phyloP scores from a whole-genome alignment of 2,113 vertebrate species.

The Calcarius ornatus region DNA sequence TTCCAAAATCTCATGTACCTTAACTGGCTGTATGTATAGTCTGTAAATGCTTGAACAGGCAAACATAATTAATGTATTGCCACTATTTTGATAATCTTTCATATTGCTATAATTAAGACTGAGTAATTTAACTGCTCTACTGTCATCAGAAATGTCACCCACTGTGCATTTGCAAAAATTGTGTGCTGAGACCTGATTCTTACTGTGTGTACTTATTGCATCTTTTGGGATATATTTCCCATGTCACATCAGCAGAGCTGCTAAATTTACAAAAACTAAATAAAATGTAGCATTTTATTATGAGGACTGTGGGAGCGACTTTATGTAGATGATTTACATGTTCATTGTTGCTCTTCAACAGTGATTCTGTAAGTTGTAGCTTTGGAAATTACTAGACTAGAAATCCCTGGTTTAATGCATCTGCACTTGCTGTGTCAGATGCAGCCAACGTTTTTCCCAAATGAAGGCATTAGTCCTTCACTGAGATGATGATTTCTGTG shows the following conservation, averaged over 20 bases:
- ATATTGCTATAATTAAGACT: neutral
- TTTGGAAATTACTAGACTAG: neutral
- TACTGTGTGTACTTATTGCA: neutral
- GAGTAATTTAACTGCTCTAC: neutral
- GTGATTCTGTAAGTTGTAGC: neutral
- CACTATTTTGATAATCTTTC: slow-evolving; percentile 19
- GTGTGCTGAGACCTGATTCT: neutral
- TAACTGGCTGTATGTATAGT: neutral
- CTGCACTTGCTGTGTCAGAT: neutral
- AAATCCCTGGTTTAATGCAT: neutral
- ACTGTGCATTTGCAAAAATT: neutral
- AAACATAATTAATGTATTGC: neutral
- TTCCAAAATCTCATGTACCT: neutral
- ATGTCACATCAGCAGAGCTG: neutral
- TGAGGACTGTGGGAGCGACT: neutral
- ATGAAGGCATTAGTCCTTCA: neutral
- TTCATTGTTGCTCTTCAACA: neutral
- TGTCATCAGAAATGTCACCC: neutral
- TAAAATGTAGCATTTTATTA: slow-evolving; percentile 44
- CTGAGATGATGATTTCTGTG: neutral
- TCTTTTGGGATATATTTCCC: neutral
- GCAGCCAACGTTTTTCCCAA: neutral
- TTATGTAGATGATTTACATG: neutral
- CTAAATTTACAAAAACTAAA: neutral
- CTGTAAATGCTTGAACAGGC: neutral